Evolutionary conservation across 2,797 vertebrate species (phyloP), one percentile per base, ranked within the genome.

Genomic region (Acanthis flammea): DNA sequence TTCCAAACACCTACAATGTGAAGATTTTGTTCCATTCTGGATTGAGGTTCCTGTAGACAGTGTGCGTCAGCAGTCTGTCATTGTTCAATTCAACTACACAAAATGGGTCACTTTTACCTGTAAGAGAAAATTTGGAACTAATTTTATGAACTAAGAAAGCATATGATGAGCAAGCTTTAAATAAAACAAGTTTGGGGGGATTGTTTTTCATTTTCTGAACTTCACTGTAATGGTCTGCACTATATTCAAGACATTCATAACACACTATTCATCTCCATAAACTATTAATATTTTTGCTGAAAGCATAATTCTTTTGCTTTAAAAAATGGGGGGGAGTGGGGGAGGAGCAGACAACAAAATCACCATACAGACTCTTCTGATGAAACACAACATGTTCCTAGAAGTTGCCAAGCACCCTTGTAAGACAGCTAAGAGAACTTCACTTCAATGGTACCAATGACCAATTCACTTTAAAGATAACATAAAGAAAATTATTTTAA

Each of bases 11-110:
- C 99, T 98, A 99, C 99, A 99, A 99, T 60, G 99, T 99, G 98
- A 99, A 99, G 97, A 99, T 98, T 98, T 99, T 99, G 98, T 99
- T 99, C 99, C 99, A 99, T 93, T 99, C 99, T 19, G 99, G 99
- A 92, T 99, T 99, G 93, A 99, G 99, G 97, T 99, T 99, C 98
- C 98, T 99, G 98, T 99, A 99, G 97, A 99, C 98, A 0, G 99
- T 99, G 88, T 99, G 99, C 19, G 99, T 99, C 97, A 99, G 98
- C 86, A 99, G 98, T 75, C 99, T 98, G 94, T 99, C 99, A 31
- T 99, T 99, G 96, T 99, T 99, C 97, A 99, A 96, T 97, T 99
- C 99, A 90, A 99, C 98, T 67, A 99, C 99, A 97, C 99, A 99
- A 97, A 99, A 99, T 0, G 99, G 99, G 96, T 99, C 99, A 96